These are phyloP conservation scores for Synaphobranchus kaupii DNA, from an alignment of 2,797 vertebrate species.

Conservation along the genomic window DNA sequence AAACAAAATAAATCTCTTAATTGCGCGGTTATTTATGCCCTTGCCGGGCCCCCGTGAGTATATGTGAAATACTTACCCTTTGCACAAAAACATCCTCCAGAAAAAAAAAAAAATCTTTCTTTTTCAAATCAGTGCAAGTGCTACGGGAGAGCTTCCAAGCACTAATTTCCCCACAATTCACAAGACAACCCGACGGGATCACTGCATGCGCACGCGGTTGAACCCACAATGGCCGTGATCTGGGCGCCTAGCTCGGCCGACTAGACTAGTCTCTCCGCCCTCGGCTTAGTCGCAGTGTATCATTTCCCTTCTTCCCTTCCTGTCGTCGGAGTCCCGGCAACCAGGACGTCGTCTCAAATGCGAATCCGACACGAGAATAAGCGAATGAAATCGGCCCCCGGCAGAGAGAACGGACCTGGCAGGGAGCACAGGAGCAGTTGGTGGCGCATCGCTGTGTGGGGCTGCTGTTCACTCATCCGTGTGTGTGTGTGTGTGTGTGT, in stretches of 20 bases:
- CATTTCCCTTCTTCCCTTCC: not conserved
- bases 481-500: not conserved
- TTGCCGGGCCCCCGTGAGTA: too few relatives aligned
- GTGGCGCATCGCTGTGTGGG: not conserved
- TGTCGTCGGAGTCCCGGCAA: not conserved
- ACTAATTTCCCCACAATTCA: slow-evolving; percentile 10
- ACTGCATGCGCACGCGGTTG: not conserved
- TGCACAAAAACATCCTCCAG: not conserved
- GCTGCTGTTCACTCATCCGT: not conserved
- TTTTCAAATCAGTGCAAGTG: slow-evolving; percentile 9
- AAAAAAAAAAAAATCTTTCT: not conserved
- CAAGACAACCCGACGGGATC: slow-evolving; percentile 14
- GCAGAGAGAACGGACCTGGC: not conserved
- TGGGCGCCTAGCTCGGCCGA: not conserved
- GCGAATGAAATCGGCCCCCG: not conserved
- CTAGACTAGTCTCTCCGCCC: slow-evolving; percentile 25
- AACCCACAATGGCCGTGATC: not conserved
- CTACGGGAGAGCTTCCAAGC: not conserved
- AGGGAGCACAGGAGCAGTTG: not conserved
- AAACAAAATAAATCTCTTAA: not conserved
- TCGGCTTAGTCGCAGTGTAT: not conserved
- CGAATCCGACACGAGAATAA: not conserved
- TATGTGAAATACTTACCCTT: too few relatives aligned
- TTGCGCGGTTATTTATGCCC: not conserved
- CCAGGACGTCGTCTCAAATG: not conserved